These are phyloP conservation scores for Platysteira castanea DNA, from an alignment of 2,113 vertebrate species.

Conservation along the genomic window DNA sequence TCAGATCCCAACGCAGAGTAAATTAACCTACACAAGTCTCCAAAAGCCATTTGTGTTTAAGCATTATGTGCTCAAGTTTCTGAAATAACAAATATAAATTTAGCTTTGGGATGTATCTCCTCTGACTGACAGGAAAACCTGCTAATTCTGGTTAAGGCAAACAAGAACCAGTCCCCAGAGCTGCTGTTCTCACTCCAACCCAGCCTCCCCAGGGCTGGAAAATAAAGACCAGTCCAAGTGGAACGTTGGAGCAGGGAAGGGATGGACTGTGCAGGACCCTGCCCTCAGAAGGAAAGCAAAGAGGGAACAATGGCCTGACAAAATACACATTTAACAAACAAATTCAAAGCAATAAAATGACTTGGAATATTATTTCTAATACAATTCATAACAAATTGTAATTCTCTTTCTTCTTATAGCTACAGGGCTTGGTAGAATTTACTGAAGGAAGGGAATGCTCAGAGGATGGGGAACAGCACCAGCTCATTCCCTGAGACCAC, in stretches of 20 bases:
- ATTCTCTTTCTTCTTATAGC: too few species aligned
- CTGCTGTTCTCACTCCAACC: neutral
- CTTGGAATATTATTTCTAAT: neutral
- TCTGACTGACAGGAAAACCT: neutral
- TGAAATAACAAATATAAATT: slow-evolving; percentile 41
- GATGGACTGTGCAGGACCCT: neutral
- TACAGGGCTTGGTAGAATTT: neutral
- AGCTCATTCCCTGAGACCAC: neutral
- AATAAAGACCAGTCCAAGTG: neutral
- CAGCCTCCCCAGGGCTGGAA: neutral
- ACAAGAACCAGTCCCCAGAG: neutral
- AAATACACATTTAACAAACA: neutral
- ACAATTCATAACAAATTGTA: too few species aligned
- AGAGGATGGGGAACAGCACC: neutral
- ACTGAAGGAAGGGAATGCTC: neutral
- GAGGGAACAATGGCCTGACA: neutral
- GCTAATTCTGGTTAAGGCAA: neutral
- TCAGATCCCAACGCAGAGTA: neutral
- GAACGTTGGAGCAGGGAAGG: neutral
- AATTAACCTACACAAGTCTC: neutral
- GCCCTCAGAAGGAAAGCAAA: neutral
- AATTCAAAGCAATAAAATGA: neutral
- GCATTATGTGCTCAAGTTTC: slow-evolving; percentile 21
- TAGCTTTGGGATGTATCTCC: neutral
- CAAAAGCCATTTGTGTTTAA: slow-evolving; percentile 46